phyloP scores from a whole-genome alignment of 2,113 vertebrate genomes.

The Ictalurus furcatus region DNA sequence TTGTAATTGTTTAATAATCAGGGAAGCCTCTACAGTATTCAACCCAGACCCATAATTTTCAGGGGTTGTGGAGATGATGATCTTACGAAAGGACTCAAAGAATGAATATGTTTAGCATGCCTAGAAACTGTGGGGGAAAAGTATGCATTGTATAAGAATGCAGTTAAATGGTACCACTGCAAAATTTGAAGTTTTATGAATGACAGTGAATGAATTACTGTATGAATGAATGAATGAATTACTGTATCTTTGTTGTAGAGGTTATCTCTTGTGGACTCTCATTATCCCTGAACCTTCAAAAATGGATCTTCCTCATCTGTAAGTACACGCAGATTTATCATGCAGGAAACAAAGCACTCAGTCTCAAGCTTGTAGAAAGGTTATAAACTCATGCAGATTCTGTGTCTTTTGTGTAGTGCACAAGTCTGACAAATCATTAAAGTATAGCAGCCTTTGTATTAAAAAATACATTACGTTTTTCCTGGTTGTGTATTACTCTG shows the following conservation, averaged over 20 bases:
- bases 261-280: neutral
- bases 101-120: neutral
- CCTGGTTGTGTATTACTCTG: neutral
- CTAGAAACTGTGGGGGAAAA: neutral
- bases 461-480: no score
- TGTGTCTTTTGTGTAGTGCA: neutral
- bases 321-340: neutral
- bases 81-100: neutral
- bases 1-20: neutral
- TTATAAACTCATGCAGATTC: neutral
- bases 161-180: neutral
- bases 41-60: neutral
- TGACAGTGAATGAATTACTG: neutral
- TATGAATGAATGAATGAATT: neutral
- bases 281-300: neutral
- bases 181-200: neutral
- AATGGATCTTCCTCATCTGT: neutral
- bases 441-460: neutral
- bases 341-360: neutral
- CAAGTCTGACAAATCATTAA: neutral
- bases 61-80: neutral
- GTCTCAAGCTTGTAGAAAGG: neutral
- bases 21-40: no score
- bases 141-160: neutral
- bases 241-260: no score